Percentiles rank a stretch among this genome's conserved stretches.
phyloP scores from a whole-genome alignment of 2,797 vertebrate genomes.

The Coranthus polyacanthus region DNA sequence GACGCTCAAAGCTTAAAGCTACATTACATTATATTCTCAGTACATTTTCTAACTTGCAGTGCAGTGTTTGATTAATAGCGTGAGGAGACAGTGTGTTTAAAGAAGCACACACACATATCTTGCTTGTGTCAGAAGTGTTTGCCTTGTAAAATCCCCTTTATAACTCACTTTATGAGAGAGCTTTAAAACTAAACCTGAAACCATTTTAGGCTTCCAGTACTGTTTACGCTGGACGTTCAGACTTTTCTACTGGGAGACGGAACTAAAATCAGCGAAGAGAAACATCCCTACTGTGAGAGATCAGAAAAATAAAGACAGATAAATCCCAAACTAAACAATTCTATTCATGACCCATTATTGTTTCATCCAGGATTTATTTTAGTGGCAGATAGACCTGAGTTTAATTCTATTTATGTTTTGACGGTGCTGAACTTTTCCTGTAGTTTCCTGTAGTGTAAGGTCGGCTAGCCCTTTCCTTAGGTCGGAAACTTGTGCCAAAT shows the following conservation, averaged over 20 bases:
- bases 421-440: no score
- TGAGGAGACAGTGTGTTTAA: conserved; percentile 41
- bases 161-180: conserved; percentile 56
- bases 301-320: conserved; percentile 9
- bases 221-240: conserved; percentile 56
- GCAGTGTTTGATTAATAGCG: conserved; percentile 31
- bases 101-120: conserved; percentile 32
- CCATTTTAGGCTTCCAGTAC: conserved; percentile 56
- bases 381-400: not conserved
- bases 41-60: conserved; percentile 5
- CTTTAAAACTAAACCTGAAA: conserved; percentile 63
- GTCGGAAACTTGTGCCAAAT: no score
- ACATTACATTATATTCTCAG: not conserved
- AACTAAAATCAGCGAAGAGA: conserved; percentile 25
- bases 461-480: no score
- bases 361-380: conserved; percentile 12
- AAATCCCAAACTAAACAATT: conserved; percentile 17
- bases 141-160: conserved; percentile 57
- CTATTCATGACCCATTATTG: not conserved
- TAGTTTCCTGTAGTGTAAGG: no score
- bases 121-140: conserved; percentile 65
- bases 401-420: no score
- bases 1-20: no score
- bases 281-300: not conserved
- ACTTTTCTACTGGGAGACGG: conserved; percentile 12